Conservation (phyloP, 2,113 vertebrate species). For the Oncorhynchus tshawytscha region DNA sequence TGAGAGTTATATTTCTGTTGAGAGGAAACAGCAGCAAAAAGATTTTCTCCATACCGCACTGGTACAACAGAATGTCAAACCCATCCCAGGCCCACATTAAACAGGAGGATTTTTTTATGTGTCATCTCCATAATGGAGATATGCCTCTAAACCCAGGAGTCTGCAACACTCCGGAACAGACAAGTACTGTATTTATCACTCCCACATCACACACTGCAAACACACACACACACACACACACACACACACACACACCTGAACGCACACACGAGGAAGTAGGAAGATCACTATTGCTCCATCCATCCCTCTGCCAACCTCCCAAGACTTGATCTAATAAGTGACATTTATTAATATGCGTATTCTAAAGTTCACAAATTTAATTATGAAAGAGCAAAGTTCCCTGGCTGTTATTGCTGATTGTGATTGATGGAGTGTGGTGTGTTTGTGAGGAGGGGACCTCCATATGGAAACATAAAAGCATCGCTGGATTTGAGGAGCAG, state of each 20-base stretch:
- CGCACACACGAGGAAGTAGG: not conserved
- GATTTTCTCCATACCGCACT: not conserved
- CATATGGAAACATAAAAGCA: slow-evolving; percentile 41
- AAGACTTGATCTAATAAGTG: slow-evolving; percentile 18
- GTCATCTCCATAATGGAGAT: slow-evolving; percentile 3
- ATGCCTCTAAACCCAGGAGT: not conserved
- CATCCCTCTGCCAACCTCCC: not conserved
- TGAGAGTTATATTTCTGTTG: not conserved
- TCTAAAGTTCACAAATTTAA: slow-evolving; percentile 33
- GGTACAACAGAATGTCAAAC: not conserved
- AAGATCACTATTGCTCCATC: not conserved
- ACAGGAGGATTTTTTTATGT: not conserved
- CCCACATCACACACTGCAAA: not conserved
- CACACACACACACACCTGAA: not conserved
- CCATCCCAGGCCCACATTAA: not conserved
- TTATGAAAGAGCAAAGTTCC: slow-evolving; percentile 30
- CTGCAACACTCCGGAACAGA: not conserved
- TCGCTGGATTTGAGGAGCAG: slow-evolving; percentile 29
- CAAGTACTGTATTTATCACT: slow-evolving; percentile 10
- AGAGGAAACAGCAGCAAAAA: not conserved
- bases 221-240: not conserved
- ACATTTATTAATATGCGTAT: slow-evolving; percentile 35
- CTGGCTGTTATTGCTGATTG: slow-evolving; percentile 12
- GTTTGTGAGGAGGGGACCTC: slow-evolving; percentile 28
- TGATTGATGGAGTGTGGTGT: slow-evolving; percentile 30